Percentiles rank a stretch among this genome's conserved stretches.
These are phyloP conservation scores for Colaptes auratus DNA, from an alignment of 2,113 vertebrate genomes.

Conservation along the genomic window DNA sequence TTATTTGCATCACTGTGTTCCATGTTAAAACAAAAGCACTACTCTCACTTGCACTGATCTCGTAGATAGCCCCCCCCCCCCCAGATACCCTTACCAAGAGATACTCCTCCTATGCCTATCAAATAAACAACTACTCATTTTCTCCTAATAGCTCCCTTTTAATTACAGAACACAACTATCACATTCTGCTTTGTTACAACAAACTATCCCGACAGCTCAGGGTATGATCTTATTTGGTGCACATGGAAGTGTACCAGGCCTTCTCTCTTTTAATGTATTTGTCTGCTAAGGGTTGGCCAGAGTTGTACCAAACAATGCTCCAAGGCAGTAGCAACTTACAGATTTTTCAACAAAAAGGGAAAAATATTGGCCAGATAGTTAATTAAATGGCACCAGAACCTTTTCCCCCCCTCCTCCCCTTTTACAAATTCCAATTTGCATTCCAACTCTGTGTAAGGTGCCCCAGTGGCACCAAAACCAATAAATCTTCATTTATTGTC, in stretches of 20 bases:
- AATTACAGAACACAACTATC: not conserved
- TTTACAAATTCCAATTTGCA: constrained; percentile 37
- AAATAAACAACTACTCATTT: not conserved
- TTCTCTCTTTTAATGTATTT: constrained; percentile 13
- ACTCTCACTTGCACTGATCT: not conserved
- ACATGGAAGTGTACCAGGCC: not conserved
- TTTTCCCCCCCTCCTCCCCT: not conserved
- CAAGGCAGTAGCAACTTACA: constrained; percentile 32
- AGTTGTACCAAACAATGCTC: not conserved
- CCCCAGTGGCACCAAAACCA: not conserved
- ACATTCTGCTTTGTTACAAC: not conserved
- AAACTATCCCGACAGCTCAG: not conserved
- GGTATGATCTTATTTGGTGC: not conserved
- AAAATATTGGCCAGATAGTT: constrained; percentile 43
- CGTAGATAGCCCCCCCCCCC: not conserved
- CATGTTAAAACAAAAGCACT: not conserved
- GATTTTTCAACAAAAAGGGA: constrained; percentile 60
- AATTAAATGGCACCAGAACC: constrained; percentile 38
- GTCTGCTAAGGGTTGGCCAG: constrained; percentile 46
- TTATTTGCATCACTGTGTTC: not conserved
- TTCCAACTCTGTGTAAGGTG: constrained; percentile 9
- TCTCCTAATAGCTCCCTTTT: not conserved
- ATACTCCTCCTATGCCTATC: not conserved
- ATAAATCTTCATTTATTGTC: constrained; percentile 24
- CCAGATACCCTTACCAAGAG: not conserved